Evolutionary conservation across 2,113 vertebrate species (phyloP).

Genomic region (Rousettus leschenaultii): DNA sequence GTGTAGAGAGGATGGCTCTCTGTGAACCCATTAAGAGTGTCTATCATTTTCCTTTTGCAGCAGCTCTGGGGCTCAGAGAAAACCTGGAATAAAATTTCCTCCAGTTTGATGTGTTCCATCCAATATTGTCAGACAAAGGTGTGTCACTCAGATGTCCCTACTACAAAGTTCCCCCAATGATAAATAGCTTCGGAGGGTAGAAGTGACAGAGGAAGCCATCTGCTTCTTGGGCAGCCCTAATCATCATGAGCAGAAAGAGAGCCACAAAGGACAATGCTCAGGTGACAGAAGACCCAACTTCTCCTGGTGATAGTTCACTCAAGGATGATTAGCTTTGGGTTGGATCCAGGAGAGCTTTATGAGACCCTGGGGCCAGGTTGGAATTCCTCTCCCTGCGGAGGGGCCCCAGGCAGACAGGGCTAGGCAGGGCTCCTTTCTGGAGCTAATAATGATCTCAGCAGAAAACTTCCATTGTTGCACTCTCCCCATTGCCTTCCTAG

Average conservation of each 20-base stretch:
- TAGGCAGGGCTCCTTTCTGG: background rate
- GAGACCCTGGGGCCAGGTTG: background rate
- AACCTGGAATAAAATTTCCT: background rate
- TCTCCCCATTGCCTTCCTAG: background rate
- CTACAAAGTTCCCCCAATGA: background rate
- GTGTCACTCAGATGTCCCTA: accelerated
- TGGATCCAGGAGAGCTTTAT: background rate
- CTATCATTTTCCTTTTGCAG: background rate
- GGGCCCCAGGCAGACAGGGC: background rate
- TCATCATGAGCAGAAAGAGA: background rate
- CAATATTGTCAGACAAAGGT: background rate
- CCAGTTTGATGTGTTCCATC: background rate
- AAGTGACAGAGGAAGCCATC: background rate
- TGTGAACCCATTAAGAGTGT: background rate
- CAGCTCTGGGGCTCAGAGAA: background rate
- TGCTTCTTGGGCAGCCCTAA: background rate
- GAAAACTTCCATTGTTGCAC: background rate
- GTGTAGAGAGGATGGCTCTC: background rate
- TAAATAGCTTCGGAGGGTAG: background rate
- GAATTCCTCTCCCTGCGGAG: background rate
- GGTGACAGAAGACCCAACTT: background rate
- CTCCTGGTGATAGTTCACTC: background rate
- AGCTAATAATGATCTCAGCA: background rate
- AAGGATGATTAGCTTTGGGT: background rate
- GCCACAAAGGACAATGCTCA: background rate